Evolutionary conservation across 2,797 vertebrate species (phyloP).

Genomic region (Sebastes melanostomus): DNA sequence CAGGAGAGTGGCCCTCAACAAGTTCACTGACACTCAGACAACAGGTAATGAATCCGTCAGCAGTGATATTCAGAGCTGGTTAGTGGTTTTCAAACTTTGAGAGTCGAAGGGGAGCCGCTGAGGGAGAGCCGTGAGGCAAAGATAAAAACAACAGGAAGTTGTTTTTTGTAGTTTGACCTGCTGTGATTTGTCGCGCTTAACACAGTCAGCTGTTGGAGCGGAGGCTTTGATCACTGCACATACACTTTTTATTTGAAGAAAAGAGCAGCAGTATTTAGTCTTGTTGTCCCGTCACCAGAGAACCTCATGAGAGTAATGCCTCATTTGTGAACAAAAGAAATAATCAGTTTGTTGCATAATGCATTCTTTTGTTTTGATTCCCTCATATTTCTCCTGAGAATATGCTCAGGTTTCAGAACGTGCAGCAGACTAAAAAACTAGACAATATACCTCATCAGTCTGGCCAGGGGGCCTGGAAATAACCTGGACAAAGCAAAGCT

Average conservation of each 20-base stretch:
- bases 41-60: conserved; percentile 73
- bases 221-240: conserved; percentile 15
- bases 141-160: not conserved
- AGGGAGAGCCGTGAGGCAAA: not conserved
- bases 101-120: not conserved
- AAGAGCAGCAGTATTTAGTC: not conserved
- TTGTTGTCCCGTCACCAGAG: not conserved
- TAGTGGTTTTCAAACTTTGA: not conserved
- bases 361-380: conserved; percentile 25
- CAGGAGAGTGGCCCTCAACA: conserved; percentile 70
- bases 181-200: not conserved
- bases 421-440: conserved; percentile 39
- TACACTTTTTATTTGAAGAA: conserved; percentile 16
- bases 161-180: not conserved
- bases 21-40: conserved; percentile 67
- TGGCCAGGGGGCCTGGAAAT: conserved; percentile 44
- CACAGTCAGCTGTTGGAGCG: not conserved
- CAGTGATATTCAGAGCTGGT: not conserved
- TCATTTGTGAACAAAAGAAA: conserved; percentile 12
- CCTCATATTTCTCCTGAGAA: conserved; percentile 22
- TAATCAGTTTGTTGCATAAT: conserved; percentile 13
- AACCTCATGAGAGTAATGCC: not conserved
- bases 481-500: conserved; percentile 45
- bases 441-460: conserved; percentile 48
- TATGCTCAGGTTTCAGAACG: conserved; percentile 37